Conservation (phyloP, 2,888 invertebrate genomes). For the Lepidocyrtinus sp. region DNA sequence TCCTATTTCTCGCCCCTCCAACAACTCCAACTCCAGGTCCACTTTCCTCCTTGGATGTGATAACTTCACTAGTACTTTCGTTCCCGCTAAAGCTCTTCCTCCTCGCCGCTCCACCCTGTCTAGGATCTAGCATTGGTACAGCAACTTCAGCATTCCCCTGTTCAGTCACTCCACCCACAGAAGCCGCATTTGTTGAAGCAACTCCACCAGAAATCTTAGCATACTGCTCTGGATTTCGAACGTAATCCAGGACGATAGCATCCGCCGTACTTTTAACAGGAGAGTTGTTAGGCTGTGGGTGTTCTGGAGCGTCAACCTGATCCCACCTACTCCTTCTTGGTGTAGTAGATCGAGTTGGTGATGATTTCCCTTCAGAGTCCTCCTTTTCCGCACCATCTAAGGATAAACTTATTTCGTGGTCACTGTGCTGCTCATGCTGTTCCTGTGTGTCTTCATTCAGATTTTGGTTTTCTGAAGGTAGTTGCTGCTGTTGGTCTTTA, state of each 20-base stretch:
- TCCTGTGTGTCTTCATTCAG: neutral
- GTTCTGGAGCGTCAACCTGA: constrained; percentile 54
- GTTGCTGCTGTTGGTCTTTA: too few species aligned
- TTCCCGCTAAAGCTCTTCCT: too few species aligned
- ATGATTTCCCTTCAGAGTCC: constrained; percentile 14
- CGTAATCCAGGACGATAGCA: constrained; percentile 65
- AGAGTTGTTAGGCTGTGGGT: constrained; percentile 31
- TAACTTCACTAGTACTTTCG: too few species aligned
- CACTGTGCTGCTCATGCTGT: neutral
- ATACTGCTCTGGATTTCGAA: constrained; percentile 58
- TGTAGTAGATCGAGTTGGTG: constrained; percentile 30
- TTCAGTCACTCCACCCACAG: too few species aligned
- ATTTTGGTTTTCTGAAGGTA: constrained; percentile 7
- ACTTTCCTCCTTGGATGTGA: too few species aligned
- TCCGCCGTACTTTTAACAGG: constrained; percentile 59
- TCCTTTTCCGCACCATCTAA: neutral
- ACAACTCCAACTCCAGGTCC: too few species aligned
- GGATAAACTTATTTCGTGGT: neutral
- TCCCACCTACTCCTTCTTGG: constrained; percentile 59
- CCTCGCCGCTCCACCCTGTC: too few species aligned
- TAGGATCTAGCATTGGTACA: too few species aligned
- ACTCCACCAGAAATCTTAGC: constrained; percentile 59
- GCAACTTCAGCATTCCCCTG: too few species aligned
- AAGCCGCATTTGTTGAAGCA: too few species aligned
- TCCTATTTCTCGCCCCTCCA: constrained; percentile 22